Percentiles rank a stretch among this genome's conserved stretches.
phyloP scores from a whole-genome alignment of 2,888 invertebrate species.

The Brassicogethes aeneus region DNA sequence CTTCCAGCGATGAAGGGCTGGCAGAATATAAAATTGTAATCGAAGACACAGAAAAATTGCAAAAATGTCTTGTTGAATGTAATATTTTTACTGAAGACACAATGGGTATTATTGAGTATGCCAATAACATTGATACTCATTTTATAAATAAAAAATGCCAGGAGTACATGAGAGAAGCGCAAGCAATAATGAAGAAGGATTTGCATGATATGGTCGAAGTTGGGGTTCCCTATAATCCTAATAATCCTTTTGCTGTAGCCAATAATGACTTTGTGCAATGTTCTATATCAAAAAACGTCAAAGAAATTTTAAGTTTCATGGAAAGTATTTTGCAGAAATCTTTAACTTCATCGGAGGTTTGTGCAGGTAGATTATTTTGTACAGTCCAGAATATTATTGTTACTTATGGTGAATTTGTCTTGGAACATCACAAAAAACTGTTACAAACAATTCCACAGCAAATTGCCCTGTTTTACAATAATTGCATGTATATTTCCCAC shows the following conservation, averaged over 20 bases:
- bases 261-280: constrained; percentile 47
- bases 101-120: constrained; percentile 56
- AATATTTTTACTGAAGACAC: constrained; percentile 51
- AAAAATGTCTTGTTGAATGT: constrained; percentile 49
- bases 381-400: constrained; percentile 67
- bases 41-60: constrained; percentile 55
- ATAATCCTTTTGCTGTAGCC: constrained; percentile 39
- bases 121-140: constrained; percentile 62
- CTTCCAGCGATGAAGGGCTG: constrained; percentile 63
- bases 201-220: constrained; percentile 61
- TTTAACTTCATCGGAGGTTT: constrained; percentile 49
- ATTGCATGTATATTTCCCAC: constrained; percentile 82
- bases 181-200: constrained; percentile 69
- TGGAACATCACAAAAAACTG: constrained; percentile 69
- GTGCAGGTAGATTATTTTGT: constrained; percentile 56
- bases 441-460: constrained; percentile 82
- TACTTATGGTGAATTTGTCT: constrained; percentile 68
- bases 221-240: constrained; percentile 41
- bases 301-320: constrained; percentile 55
- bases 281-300: constrained; percentile 52
- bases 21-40: constrained; percentile 56
- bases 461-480: constrained; percentile 82
- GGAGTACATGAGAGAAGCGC: constrained; percentile 58
- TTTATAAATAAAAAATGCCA: constrained; percentile 71
- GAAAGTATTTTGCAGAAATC: constrained; percentile 60